These are phyloP conservation scores for Atta colombica DNA, from an alignment of 1,140 invertebrate genomes.

Conservation along the genomic window DNA sequence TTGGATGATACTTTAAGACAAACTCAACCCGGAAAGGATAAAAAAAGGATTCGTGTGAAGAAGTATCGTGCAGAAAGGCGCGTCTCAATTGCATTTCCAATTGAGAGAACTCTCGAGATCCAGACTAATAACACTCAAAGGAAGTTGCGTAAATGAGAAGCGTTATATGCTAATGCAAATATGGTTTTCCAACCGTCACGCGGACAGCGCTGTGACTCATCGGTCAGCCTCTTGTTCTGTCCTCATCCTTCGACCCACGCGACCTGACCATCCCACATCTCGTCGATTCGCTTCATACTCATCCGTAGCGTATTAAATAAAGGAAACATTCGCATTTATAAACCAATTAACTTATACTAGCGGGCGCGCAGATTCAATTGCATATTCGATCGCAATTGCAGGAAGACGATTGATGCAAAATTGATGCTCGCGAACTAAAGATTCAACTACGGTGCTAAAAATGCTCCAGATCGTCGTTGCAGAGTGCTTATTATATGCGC, in stretches of 20 bases:
- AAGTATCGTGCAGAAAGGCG: neutral
- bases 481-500: constrained; percentile 16
- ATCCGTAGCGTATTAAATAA: constrained; percentile 46
- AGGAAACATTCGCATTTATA: constrained; percentile 10
- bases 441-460: constrained; percentile 1
- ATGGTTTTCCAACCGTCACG: constrained; percentile 58
- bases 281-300: neutral
- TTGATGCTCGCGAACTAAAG: neutral
- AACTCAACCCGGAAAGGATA: neutral
- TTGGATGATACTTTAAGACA: neutral
- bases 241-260: constrained; percentile 58
- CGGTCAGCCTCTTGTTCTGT: constrained; percentile 29
- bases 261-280: constrained; percentile 39
- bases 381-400: neutral
- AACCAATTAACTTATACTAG: constrained; percentile 19
- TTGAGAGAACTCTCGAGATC: neutral
- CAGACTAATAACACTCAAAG: constrained; percentile 21
- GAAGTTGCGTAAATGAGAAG: constrained; percentile 1
- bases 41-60: neutral
- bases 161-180: constrained; percentile 71
- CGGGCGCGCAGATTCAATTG: neutral
- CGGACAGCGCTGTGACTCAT: constrained; percentile 61
- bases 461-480: neutral
- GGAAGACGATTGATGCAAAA: neutral
- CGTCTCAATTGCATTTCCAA: neutral